Conservation (phyloP, 1,140 invertebrate species). For the Galendromus occidentalis region DNA sequence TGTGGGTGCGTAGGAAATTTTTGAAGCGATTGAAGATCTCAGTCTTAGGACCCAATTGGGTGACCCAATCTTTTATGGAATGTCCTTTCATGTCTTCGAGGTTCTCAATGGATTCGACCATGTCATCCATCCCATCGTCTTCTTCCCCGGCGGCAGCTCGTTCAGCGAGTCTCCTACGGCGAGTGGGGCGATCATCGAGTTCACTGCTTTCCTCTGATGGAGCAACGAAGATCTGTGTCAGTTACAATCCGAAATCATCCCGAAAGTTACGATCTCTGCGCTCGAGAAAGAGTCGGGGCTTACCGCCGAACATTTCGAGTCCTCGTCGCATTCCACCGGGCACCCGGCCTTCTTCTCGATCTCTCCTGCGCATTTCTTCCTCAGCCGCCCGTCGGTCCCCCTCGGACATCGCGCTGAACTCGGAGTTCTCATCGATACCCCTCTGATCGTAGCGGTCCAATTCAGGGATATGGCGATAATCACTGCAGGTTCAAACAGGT, state of each 20-base stretch:
- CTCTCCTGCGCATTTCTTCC: slow-evolving; percentile 56
- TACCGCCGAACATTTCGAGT: slow-evolving; percentile 22
- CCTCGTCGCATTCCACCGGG: slow-evolving; percentile 47
- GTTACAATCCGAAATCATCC: no score
- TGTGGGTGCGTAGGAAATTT: slow-evolving; percentile 75
- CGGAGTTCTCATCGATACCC: slow-evolving; percentile 59
- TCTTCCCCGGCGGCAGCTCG: slow-evolving; percentile 56
- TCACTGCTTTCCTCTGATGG: slow-evolving; percentile 41
- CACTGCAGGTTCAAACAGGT: slow-evolving; percentile 36
- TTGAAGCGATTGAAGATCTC: slow-evolving; percentile 94
- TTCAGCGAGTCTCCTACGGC: slow-evolving; percentile 57
- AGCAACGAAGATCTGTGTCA: no score
- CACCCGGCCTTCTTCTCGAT: slow-evolving; percentile 54
- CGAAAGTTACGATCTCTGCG: no score
- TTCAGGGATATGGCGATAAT: slow-evolving; percentile 86
- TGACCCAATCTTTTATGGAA: slow-evolving; percentile 80
- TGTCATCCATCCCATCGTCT: slow-evolving; percentile 41
- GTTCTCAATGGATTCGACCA: slow-evolving; percentile 93
- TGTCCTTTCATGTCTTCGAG: slow-evolving; percentile 63
- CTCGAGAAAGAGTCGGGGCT: neutral
- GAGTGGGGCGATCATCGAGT: slow-evolving; percentile 40
- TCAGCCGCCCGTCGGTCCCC: slow-evolving; percentile 69
- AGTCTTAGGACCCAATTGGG: slow-evolving; percentile 77
- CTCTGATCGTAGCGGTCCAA: slow-evolving; percentile 76
- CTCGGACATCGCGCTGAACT: slow-evolving; percentile 66